Evolutionary conservation across 2,113 vertebrate species (phyloP).

Genomic region (Prinia subflava): DNA sequence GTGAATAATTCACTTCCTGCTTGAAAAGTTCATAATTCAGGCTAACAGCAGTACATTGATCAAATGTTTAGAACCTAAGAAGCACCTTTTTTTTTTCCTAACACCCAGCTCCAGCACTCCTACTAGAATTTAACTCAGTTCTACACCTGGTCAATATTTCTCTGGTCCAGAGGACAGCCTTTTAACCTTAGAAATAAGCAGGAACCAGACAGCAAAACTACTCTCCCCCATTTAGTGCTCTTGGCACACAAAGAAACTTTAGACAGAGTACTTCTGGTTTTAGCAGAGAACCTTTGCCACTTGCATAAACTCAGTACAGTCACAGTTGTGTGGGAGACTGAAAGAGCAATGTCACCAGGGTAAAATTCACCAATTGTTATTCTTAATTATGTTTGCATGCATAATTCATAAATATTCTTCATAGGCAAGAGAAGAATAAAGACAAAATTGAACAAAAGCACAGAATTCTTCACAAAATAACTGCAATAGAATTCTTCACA

Average conservation of each 20-base stretch:
- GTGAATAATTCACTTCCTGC: not conserved
- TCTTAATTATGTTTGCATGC: conserved; percentile 67
- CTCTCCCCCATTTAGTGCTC: not conserved
- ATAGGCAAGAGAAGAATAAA: conserved; percentile 36
- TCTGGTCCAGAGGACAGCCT: not conserved
- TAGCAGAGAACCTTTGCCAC: conserved; percentile 10
- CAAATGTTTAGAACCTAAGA: not conserved
- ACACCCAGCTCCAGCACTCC: not conserved
- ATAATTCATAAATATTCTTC: conserved; percentile 67
- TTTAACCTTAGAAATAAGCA: not conserved
- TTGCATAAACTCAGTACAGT: conserved; percentile 23
- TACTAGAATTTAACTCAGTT: not conserved
- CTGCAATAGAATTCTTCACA: conserved; percentile 57
- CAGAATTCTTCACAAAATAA: conserved; percentile 56
- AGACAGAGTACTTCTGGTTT: conserved; percentile 16
- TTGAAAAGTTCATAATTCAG: not conserved
- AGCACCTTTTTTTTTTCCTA: not conserved
- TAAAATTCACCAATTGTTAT: conserved; percentile 63
- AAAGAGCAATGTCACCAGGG: conserved; percentile 57
- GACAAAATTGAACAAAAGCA: conserved; percentile 50
- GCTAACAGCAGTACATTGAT: not conserved
- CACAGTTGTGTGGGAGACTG: conserved; percentile 31
- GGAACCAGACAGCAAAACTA: conserved; percentile 1
- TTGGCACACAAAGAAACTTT: conserved; percentile 27
- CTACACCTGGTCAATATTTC: not conserved